phyloP scores from a whole-genome alignment of 2,113 vertebrate species.

The Brachionichthys hirsutus region DNA sequence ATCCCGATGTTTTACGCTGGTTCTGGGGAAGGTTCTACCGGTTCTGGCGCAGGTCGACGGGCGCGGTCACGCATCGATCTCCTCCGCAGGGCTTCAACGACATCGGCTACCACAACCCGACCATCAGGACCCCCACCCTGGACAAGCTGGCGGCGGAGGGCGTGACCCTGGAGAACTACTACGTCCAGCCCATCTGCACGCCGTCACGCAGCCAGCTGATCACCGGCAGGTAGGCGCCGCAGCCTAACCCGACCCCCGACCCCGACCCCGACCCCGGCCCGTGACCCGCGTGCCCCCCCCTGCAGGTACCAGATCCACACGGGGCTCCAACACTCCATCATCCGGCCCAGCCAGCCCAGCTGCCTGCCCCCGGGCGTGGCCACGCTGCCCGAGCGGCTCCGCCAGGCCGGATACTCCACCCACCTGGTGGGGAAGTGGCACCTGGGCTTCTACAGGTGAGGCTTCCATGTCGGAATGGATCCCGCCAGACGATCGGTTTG shows the following conservation, averaged over 20 bases:
- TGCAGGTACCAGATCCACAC: slow-evolving; percentile 97
- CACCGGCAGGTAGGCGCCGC: slow-evolving; percentile 87
- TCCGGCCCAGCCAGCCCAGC: slow-evolving; percentile 91
- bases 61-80: not conserved
- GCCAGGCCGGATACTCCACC: slow-evolving; percentile 86
- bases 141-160: slow-evolving; percentile 93
- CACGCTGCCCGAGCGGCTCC: slow-evolving; percentile 90
- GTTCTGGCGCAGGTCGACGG: no score
- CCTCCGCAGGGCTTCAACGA: slow-evolving; percentile 85
- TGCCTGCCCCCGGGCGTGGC: slow-evolving; percentile 87
- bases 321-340: slow-evolving; percentile 94
- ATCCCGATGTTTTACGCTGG: no score
- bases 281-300: fast-evolving
- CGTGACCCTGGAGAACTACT: slow-evolving; percentile 95
- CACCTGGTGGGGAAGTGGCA: slow-evolving; percentile 99
- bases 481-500: no score
- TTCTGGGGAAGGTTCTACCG: no score
- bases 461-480: no score
- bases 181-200: slow-evolving; percentile 97
- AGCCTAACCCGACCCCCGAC: slow-evolving; percentile 13
- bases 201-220: slow-evolving; percentile 94
- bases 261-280: no score
- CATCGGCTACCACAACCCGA: slow-evolving; percentile 91
- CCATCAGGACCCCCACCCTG: slow-evolving; percentile 89
- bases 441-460: slow-evolving; percentile 88